Evolutionary conservation across 2,113 vertebrate species (phyloP), one percentile per base, ranked within the genome.

Genomic region (Sterrhoptilus dennistouni): DNA sequence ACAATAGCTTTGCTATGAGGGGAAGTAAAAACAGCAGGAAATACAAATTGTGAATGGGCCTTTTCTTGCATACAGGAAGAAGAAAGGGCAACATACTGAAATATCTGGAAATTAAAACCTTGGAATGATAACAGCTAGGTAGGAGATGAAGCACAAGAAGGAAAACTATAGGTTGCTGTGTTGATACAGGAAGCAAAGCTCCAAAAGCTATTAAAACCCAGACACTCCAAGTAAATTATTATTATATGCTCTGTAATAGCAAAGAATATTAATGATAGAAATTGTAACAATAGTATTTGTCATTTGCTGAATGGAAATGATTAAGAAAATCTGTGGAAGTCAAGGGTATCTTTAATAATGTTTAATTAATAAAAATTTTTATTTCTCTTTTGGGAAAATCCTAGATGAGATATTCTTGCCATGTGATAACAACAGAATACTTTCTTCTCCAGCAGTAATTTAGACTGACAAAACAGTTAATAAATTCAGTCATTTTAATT

Each of bases 401-500:
- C 36, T 59, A 52, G 71, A 63, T 83, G 35, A 91, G 35, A 57
- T 91, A 66, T 80, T 88, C 82, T 70, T 74, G 19, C 59, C 22
- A 9, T 74, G 61, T 70, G 78, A 86, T 80, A 60, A 83, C 89
- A 95, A 88, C 44, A 77, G 85, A 91, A 72, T 72, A 18, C 69
- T 79, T 91, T 89, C 29, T 86, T 88, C 49, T 84, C 44, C 47
- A 42, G 42, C 40, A 82, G 65, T 84, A 89, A 82, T 84, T 96
- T 81, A 64, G 83, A 56, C 35, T 79, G 49, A 54, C 8, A 14
- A 49, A 82, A 28, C 11, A 60, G 82, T 83, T 91, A 91, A 85
- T 88, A 74, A 93, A 70, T 66, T 70, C 60, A 86, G 66, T 74
- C 5, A 86, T 90, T 94, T 93, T 54, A 92, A 90, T 93, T 80